Percentiles rank a stretch among this genome's conserved stretches.
Evolutionary conservation across 2,113 vertebrate genomes (phyloP).

Genomic region (Cyphomyrus discorhynchus): DNA sequence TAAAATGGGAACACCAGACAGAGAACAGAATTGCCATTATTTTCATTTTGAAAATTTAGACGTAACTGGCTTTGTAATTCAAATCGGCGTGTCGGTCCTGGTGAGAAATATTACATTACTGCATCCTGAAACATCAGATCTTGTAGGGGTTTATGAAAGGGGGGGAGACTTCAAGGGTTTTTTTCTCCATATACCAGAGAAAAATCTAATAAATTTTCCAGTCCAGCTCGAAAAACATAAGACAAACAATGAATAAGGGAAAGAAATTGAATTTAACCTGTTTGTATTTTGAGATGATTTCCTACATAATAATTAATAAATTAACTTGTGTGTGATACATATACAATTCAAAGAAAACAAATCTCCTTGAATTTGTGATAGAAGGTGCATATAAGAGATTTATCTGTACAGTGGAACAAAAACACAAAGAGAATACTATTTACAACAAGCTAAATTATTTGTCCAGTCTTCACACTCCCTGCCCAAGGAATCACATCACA

Average conservation of each 20-base stretch:
- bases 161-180: neutral
- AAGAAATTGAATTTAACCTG: neutral
- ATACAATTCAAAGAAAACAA: neutral
- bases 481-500: neutral
- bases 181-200: neutral
- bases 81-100: neutral
- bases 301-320: neutral
- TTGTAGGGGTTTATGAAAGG: neutral
- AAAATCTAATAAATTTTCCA: neutral
- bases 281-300: neutral
- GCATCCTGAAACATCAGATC: neutral
- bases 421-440: neutral
- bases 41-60: neutral
- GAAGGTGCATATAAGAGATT: neutral
- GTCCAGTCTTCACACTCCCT: neutral
- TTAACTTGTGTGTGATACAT: neutral
- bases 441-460: neutral
- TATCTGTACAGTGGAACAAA: neutral
- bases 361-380: too few species aligned
- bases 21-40: constrained; percentile 27
- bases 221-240: neutral
- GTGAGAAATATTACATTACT: neutral
- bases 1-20: constrained; percentile 10
- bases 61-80: neutral
- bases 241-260: neutral